Conservation (phyloP, 2,113 vertebrate species). For the Aegypius monachus region DNA sequence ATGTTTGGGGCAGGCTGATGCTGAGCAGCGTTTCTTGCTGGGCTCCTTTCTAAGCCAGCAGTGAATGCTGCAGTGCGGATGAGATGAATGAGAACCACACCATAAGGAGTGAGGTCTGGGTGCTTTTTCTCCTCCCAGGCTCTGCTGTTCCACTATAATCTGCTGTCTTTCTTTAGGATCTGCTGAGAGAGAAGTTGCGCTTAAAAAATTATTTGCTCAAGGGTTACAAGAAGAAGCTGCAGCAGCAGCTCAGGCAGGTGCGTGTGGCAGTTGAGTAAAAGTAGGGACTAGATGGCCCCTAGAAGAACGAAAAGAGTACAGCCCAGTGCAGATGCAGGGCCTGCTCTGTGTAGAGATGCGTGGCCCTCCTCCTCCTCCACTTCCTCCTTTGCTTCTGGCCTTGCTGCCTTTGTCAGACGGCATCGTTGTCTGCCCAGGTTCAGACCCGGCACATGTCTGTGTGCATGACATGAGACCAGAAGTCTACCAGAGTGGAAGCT, state of each 20-base stretch:
- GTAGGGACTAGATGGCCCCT: background rate
- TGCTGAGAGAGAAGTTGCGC: constrained; percentile 72
- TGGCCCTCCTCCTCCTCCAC: background rate
- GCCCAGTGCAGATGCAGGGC: background rate
- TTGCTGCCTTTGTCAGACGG: background rate
- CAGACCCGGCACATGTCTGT: background rate
- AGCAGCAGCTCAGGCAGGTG: constrained; percentile 73
- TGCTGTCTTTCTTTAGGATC: constrained; percentile 60
- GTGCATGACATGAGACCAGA: background rate
- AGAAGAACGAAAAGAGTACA: background rate
- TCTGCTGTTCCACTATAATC: background rate
- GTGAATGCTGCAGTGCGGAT: background rate
- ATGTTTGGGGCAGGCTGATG: background rate
- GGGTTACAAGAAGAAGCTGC: constrained; percentile 73
- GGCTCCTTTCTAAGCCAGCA: background rate
- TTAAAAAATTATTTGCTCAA: constrained; percentile 74
- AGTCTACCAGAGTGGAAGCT: background rate
- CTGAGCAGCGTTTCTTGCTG: rapidly evolving
- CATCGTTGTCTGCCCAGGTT: background rate
- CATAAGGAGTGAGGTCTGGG: background rate
- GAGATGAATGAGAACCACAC: background rate
- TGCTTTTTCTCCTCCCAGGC: background rate
- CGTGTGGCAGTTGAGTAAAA: background rate
- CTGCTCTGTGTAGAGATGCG: background rate
- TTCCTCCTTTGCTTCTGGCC: background rate